Evolutionary conservation across 2,113 vertebrate species (phyloP), one percentile per base, ranked within the genome.

Genomic region (Cygnus atratus): DNA sequence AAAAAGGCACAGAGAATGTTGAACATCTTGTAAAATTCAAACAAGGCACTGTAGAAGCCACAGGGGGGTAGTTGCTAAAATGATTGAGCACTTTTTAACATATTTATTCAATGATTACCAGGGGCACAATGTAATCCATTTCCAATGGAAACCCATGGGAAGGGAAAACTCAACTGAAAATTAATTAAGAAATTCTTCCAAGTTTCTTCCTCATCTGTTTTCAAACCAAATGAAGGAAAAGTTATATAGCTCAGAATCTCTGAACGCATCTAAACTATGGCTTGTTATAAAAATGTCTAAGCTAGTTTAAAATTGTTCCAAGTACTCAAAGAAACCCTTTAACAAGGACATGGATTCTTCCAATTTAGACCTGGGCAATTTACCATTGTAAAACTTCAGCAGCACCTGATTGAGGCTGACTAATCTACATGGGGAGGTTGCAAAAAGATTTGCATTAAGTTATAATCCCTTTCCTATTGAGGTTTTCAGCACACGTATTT

Each of bases 1-100:
- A 94, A 93, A 93, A 97, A 96, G 79, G 66, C 94, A 95, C 9
- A 61, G 81, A 95, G 97, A 97, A 87, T 87, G 73, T 94, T 97
- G 90, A 95, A 95, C 87, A 92, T 95, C 94, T 95, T 95, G 72
- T 97, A 96, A 95, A 96, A 96, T 84, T 95, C 79, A 96, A 95
- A 93, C 89, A 96, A 95, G 62, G 55, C 73, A 86, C 85, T 43
- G 84, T 39, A 74, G 67, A 43, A 94, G 61, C 90, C 72, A 92
- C 96, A 83, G 61, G 87, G 71, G 68, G 78, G 59, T 95, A 50
- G 62, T 88, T 81, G 78, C 90, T 82, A 79, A 93, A 97, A 95
- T 87, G 66, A 97, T 95, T 10, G 7, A 96, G 84, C 63, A 48
- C 76, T 87, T 96, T 84, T 95, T 94, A 96, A 95, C 76, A 70